Evolutionary conservation across 2,888 invertebrate species (phyloP), one percentile per base, ranked within the genome.

Genomic region (Parasteatoda lunata): DNA sequence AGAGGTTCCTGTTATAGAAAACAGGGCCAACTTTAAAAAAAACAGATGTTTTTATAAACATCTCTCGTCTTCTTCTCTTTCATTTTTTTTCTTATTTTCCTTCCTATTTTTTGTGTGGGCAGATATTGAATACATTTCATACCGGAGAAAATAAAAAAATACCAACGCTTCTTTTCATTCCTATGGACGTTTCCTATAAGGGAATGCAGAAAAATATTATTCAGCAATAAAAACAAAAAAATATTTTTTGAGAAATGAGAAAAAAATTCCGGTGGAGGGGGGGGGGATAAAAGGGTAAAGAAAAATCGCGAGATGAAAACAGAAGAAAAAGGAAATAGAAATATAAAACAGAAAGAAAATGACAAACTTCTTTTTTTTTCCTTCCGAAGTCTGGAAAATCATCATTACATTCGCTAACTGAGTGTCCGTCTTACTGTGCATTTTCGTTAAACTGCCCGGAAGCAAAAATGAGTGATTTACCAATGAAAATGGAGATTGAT

Each of bases 41-140:
- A 79, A 79, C 79, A 79, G 59, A 79, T 79, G 79, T 79, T 79
- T 79, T 71, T 79, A 71, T 79, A 79, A 71, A 71, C 79, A 79
- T 70, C 70, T 6, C 78, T 71, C 71, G 71, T 64, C 79, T 59
- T 79, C 71, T 79, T n/a, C 51, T 30, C 66, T 59, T 30, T 30
- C 30, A 1, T 30, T 30, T 30, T 30, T 30, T 30, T 30, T 30
- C 30, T 30, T 30, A 30, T 30, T 30, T 30, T 30, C 30, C 30
- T 30, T 30, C 30, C 30, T 30, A 30, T 30, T 30, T 30, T 30
- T 30, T 30, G 30, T 30, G 30, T 30, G 30, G 30, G 48, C 59
- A 54, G 64, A 47, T 59, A 79, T 64, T 71, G 79, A 79, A 79
- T 79, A 70, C 79, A 79, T 79, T 79, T 79, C 71, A 59, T 64